These are phyloP conservation scores for Chaetodon trifascialis DNA, from an alignment of 2,113 vertebrate species.

Conservation along the genomic window DNA sequence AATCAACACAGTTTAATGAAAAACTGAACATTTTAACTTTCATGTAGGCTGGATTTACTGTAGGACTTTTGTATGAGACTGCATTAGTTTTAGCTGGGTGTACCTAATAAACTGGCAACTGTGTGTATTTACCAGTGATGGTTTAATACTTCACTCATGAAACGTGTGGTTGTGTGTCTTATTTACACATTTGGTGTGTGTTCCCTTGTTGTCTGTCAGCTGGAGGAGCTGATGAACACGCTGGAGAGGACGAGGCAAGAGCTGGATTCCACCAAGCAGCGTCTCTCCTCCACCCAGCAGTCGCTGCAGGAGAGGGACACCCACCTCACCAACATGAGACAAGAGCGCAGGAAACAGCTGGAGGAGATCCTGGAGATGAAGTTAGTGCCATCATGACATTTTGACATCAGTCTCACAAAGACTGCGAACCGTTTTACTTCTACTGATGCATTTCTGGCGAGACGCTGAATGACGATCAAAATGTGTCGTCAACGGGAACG, in stretches of 20 bases:
- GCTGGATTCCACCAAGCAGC: slow-evolving; percentile 95
- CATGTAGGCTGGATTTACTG: too few relatives aligned
- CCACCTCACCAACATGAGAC: slow-evolving; percentile 94
- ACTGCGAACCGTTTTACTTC: background rate
- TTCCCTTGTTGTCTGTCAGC: slow-evolving; percentile 73
- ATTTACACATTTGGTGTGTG: background rate
- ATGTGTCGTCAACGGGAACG: too few relatives aligned
- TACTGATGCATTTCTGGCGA: background rate
- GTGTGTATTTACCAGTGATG: too few relatives aligned
- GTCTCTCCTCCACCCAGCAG: slow-evolving; percentile 96
- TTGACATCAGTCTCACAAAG: background rate
- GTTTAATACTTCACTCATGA: too few relatives aligned
- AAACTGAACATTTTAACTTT: too few relatives aligned
- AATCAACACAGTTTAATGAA: too few relatives aligned
- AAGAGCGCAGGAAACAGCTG: slow-evolving; percentile 95
- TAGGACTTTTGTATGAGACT: too few relatives aligned
- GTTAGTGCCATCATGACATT: slow-evolving; percentile 83
- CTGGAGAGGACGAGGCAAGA: slow-evolving; percentile 97
- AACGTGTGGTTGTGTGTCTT: too few relatives aligned
- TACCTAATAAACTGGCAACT: too few relatives aligned
- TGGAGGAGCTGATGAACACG: slow-evolving; percentile 95
- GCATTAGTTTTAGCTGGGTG: too few relatives aligned
- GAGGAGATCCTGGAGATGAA: slow-evolving; percentile 99
- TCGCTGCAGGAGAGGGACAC: slow-evolving; percentile 95
- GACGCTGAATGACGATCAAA: too few relatives aligned